Percentiles rank a stretch among this genome's conserved stretches.
Conservation (phyloP, 30 jellyfish, hydroid and myxozoan genomes). For the Aurelia coerulea region DNA sequence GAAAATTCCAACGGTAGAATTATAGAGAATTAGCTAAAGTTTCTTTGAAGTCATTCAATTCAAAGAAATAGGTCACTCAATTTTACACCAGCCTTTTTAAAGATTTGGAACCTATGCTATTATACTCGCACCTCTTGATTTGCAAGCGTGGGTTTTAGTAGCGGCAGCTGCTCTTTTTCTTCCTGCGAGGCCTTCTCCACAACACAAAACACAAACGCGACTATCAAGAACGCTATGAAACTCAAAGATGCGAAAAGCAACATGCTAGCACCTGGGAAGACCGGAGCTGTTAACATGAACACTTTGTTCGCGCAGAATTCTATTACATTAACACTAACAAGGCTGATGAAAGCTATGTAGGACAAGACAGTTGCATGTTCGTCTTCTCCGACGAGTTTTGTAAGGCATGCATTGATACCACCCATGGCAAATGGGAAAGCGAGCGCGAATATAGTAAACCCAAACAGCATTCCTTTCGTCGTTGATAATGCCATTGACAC, state of each 20-base stretch:
- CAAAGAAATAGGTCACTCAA: too few species aligned
- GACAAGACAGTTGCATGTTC: conserved; percentile 58
- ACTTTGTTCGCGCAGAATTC: conserved; percentile 36
- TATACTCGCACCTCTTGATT: too few species aligned
- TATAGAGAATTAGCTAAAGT: too few species aligned
- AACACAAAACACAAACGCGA: background rate
- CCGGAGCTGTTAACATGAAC: conserved; percentile 31
- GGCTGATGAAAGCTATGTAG: conserved; percentile 39
- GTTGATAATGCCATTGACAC: conserved; percentile 30
- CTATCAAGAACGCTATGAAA: background rate
- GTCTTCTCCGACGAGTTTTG: conserved; percentile 46
- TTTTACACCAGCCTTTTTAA: too few species aligned
- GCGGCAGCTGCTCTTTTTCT: too few species aligned
- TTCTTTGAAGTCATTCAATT: too few species aligned
- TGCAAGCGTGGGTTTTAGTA: too few species aligned
- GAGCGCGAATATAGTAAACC: conserved; percentile 21
- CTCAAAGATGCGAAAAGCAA: conserved; percentile 32
- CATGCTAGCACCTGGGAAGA: conserved; percentile 57
- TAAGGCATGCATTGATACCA: conserved; percentile 21
- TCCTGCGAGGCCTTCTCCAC: too few species aligned
- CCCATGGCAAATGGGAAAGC: conserved; percentile 60
- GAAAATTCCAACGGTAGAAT: too few species aligned
- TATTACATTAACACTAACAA: conserved; percentile 24
- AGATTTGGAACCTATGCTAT: too few species aligned
- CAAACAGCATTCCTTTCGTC: conserved; percentile 4